Percentiles rank a stretch among this genome's conserved stretches.
Evolutionary conservation across 2,888 invertebrate species (phyloP).

Genomic region (Chymomyza caudatula): DNA sequence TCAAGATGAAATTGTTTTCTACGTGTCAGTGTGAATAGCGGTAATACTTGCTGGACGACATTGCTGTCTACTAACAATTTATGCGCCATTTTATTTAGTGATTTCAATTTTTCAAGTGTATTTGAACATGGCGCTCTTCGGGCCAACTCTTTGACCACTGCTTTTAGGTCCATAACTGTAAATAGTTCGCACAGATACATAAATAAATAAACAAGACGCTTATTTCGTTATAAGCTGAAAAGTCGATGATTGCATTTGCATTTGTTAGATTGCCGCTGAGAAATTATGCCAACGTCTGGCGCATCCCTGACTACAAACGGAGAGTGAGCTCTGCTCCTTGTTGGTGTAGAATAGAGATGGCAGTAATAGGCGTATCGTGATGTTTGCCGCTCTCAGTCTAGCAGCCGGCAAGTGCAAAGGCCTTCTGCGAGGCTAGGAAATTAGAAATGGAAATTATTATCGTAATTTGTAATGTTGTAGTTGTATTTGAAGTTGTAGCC

Average conservation of each 20-base stretch:
- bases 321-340: too few species aligned
- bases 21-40: too few species aligned
- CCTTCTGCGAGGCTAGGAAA: slow-evolving; percentile 60
- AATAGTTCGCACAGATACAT: neutral
- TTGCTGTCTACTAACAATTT: too few species aligned
- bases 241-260: slow-evolving; percentile 71
- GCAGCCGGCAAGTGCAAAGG: slow-evolving; percentile 43
- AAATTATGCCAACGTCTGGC: slow-evolving; percentile 64
- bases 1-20: too few species aligned
- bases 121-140: neutral
- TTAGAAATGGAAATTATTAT: slow-evolving; percentile 76
- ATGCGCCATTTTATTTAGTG: too few species aligned
- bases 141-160: neutral
- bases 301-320: neutral
- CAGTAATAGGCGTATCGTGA: slow-evolving; percentile 4
- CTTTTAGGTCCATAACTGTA: neutral
- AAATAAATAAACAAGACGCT: slow-evolving; percentile 38
- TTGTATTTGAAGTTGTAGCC: slow-evolving; percentile 21
- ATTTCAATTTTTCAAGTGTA: neutral
- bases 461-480: slow-evolving; percentile 63
- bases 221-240: slow-evolving; percentile 57
- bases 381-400: slow-evolving; percentile 12
- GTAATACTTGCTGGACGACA: too few species aligned
- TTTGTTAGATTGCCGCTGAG: slow-evolving; percentile 61
- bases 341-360: neutral